Evolutionary conservation across 1,140 invertebrate species (phyloP).

Genomic region (Hyles vespertilio): DNA sequence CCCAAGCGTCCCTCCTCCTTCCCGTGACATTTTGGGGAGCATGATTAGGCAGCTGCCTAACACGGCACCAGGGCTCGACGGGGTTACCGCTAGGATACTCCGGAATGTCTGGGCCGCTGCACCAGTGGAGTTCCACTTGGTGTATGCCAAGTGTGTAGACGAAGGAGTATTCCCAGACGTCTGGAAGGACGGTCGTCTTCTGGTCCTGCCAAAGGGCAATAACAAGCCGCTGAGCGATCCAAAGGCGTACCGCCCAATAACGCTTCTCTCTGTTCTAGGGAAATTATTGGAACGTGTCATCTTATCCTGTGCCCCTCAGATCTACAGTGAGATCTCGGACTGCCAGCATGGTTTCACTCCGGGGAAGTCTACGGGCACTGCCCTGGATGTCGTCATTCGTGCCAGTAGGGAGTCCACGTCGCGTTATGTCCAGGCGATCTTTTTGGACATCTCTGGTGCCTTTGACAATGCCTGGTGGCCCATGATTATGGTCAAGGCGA

Average conservation of each 20-base stretch:
- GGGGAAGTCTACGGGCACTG: conserved; percentile 55
- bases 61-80: conserved; percentile 46
- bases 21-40: background rate
- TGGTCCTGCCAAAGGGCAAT: conserved; percentile 8
- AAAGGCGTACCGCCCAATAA: conserved; percentile 5
- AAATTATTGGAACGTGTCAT: conserved; percentile 60
- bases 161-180: conserved; percentile 6
- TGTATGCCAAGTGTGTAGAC: background rate
- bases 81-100: conserved; percentile 21
- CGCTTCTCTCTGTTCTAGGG: conserved; percentile 26
- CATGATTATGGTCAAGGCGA: too few species aligned
- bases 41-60: conserved; percentile 22
- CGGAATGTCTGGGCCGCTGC: conserved; percentile 14
- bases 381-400: conserved; percentile 25
- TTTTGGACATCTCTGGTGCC: conserved; percentile 67
- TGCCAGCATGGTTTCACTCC: conserved; percentile 45
- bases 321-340: conserved; percentile 21
- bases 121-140: background rate
- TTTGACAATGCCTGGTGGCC: conserved; percentile 16
- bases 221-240: conserved; percentile 2
- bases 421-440: conserved; percentile 39
- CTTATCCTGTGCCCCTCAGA: conserved; percentile 19
- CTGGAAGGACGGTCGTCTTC: conserved; percentile 7
- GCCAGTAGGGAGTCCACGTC: background rate
- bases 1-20: background rate